phyloP scores from a whole-genome alignment of 2,888 invertebrate genomes.

The Athetis lepigone region DNA sequence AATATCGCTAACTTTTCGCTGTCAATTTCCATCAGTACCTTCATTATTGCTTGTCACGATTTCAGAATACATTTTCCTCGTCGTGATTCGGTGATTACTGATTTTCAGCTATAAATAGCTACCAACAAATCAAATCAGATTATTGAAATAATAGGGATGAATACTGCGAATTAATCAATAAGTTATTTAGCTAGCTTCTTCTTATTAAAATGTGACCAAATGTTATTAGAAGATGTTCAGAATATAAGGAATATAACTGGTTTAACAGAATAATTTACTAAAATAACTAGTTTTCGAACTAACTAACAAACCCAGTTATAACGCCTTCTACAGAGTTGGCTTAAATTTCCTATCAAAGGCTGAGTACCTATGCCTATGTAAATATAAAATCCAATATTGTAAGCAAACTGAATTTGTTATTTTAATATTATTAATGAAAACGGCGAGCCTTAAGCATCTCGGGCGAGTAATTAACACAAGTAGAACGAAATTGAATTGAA shows the following conservation, averaged over 20 bases:
- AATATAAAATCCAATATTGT: slow-evolving; percentile 14
- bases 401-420: slow-evolving; percentile 23
- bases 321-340: slow-evolving; percentile 1
- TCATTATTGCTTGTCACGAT: slow-evolving; percentile 13
- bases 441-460: slow-evolving; percentile 44
- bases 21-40: neutral
- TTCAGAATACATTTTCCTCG: slow-evolving; percentile 2
- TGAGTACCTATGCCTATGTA: neutral
- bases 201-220: neutral
- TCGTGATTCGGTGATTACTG: neutral
- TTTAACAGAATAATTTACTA: neutral
- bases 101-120: neutral
- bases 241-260: neutral
- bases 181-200: neutral
- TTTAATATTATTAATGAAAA: slow-evolving; percentile 31
- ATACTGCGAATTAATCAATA: neutral
- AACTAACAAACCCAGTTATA: slow-evolving; percentile 7
- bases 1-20: neutral
- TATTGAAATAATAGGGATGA: neutral
- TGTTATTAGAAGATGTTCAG: neutral
- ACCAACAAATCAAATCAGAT: neutral
- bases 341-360: slow-evolving; percentile 3
- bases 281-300: neutral
- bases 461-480: slow-evolving; percentile 62
- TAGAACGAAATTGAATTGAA: slow-evolving; percentile 63